phyloP scores from a whole-genome alignment of 2,113 vertebrate genomes.

The Daubentonia madagascariensis region DNA sequence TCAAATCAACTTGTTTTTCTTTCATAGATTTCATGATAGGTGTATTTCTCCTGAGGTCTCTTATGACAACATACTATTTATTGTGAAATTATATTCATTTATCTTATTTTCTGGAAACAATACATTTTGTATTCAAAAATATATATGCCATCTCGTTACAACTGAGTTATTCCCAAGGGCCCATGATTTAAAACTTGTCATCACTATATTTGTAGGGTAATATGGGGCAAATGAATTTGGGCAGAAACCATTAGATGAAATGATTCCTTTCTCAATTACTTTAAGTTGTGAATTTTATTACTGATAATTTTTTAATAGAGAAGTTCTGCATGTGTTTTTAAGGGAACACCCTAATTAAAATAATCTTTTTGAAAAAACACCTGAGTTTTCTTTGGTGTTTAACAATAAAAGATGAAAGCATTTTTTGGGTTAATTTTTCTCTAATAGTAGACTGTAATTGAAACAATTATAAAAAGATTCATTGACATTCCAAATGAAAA shows the following conservation, averaged over 20 bases:
- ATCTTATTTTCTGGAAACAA: constrained; percentile 51
- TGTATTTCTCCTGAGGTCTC: constrained; percentile 2
- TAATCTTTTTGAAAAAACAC: neutral
- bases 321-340: neutral
- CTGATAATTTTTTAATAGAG: neutral
- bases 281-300: neutral
- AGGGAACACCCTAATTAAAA: neutral
- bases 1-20: constrained; percentile 42
- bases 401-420: neutral
- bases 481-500: neutral
- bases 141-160: neutral
- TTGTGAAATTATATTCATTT: constrained; percentile 48
- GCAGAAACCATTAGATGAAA: neutral
- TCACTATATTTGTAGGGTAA: neutral
- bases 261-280: neutral
- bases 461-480: neutral
- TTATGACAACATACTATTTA: constrained; percentile 25
- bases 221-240: neutral
- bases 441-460: neutral
- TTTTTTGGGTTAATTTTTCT: neutral
- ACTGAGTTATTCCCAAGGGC: neutral
- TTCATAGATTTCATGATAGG: neutral
- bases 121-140: constrained; percentile 15
- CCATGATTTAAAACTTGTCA: neutral
- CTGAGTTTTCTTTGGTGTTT: neutral